Evolutionary conservation across 1,140 invertebrate genomes (phyloP).

Genomic region (Monomorium pharaonis): DNA sequence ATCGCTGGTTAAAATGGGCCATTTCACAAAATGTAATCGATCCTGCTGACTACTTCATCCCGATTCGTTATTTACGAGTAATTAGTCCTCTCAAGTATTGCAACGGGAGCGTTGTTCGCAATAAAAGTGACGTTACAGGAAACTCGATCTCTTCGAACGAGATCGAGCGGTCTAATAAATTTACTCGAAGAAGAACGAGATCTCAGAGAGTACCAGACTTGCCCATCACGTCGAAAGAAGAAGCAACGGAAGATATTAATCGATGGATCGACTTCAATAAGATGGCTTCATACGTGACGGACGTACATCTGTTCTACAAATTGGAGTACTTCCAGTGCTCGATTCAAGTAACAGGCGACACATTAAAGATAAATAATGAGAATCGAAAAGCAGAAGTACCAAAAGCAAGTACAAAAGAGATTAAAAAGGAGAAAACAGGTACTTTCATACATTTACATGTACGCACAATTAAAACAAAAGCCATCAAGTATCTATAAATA

Average conservation of each 20-base stretch:
- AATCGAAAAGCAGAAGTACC: slow-evolving; percentile 28
- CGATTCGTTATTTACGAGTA: slow-evolving; percentile 76
- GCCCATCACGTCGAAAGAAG: neutral
- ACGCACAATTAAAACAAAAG: neutral
- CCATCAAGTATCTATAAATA: neutral
- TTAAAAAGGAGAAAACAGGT: slow-evolving; percentile 35
- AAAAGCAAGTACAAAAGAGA: slow-evolving; percentile 35
- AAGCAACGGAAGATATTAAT: slow-evolving; percentile 58
- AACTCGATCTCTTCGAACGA: neutral
- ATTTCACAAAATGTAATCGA: slow-evolving; percentile 71
- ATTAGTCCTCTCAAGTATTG: slow-evolving; percentile 64
- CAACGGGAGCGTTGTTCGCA: slow-evolving; percentile 7
- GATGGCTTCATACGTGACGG: slow-evolving; percentile 65
- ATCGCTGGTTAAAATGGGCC: slow-evolving; percentile 83
- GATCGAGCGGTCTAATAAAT: slow-evolving; percentile 1
- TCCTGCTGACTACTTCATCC: slow-evolving; percentile 67
- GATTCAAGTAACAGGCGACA: slow-evolving; percentile 69
- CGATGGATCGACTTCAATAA: slow-evolving; percentile 79
- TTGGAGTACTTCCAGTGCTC: slow-evolving; percentile 70
- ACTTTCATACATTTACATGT: neutral
- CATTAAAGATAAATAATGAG: neutral
- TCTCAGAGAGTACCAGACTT: neutral
- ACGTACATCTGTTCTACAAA: slow-evolving; percentile 79
- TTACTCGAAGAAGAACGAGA: slow-evolving; percentile 36
- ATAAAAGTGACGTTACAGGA: neutral